These are phyloP conservation scores for Cantharis lateralis DNA, from an alignment of 2,888 invertebrate species.

Conservation along the genomic window DNA sequence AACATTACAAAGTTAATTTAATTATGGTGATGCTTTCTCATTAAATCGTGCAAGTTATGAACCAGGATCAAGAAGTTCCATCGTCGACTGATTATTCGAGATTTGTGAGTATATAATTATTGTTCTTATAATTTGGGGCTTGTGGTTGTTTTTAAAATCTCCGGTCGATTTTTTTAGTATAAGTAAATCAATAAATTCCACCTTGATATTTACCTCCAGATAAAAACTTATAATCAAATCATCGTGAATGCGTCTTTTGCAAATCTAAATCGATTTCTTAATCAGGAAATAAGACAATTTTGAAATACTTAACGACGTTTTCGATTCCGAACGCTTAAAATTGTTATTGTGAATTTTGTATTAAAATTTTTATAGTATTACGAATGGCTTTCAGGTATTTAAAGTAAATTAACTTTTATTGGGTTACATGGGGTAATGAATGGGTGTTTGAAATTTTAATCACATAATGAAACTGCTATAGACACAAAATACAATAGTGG, in stretches of 20 bases:
- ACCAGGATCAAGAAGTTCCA: constrained; percentile 55
- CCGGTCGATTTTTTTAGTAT: background rate
- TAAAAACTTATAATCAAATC: constrained; percentile 13
- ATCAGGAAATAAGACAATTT: constrained; percentile 48
- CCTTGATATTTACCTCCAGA: background rate
- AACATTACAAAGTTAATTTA: background rate
- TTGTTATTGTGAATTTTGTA: background rate
- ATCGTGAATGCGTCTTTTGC: constrained; percentile 9
- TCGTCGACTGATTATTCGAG: constrained; percentile 50
- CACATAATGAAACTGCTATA: constrained; percentile 42
- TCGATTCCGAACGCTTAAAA: constrained; percentile 8
- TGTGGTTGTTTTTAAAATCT: background rate
- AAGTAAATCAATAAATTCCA: background rate
- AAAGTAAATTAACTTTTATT: background rate
- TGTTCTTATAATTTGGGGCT: background rate
- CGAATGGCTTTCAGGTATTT: background rate
- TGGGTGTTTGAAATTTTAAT: constrained; percentile 26
- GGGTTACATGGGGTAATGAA: background rate
- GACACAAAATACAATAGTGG: constrained; percentile 38
- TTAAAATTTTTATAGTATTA: background rate
- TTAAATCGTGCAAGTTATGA: constrained; percentile 45
- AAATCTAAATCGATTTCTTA: constrained; percentile 29
- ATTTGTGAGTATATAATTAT: constrained; percentile 48
- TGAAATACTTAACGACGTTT: constrained; percentile 37
- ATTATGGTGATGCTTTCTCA: constrained; percentile 24